These are phyloP conservation scores for Tachysurus vachellii DNA, from an alignment of 2,113 vertebrate genomes.

Conservation along the genomic window DNA sequence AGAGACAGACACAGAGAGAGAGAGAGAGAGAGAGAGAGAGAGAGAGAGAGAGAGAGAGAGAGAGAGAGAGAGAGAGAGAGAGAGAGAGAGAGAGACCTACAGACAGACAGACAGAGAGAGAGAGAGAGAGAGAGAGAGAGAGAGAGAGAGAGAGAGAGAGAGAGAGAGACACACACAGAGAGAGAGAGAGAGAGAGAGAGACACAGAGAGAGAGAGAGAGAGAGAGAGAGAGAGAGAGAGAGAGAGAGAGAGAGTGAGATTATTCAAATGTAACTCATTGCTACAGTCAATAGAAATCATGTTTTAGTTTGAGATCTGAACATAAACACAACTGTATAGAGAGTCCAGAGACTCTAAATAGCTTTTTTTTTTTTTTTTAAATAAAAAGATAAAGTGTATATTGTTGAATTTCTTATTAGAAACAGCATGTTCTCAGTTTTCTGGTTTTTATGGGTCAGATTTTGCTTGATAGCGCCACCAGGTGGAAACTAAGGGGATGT, in stretches of 20 bases:
- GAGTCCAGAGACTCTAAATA: background rate
- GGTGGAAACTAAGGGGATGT: background rate
- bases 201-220: no score
- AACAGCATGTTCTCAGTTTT: background rate
- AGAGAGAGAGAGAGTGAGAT: background rate
- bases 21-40: background rate
- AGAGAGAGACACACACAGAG: no score
- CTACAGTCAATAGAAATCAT: background rate
- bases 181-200: no score
- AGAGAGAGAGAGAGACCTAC: background rate
- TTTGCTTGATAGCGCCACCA: conserved; percentile 12
- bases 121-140: no score
- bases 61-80: background rate
- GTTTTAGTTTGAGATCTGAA: background rate
- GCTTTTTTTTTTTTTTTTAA: no score
- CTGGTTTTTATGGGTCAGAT: background rate
- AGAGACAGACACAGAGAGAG: background rate
- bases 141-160: background rate
- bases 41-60: background rate
- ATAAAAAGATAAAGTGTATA: background rate
- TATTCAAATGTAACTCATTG: background rate
- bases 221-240: background rate
- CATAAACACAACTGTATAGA: background rate
- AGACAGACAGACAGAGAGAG: background rate
- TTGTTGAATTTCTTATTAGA: background rate